A percentile compares a stretch with the other conserved stretches of the same genome.
Conservation (phyloP, 2,113 vertebrate genomes). For the Phaetusa simplex region DNA sequence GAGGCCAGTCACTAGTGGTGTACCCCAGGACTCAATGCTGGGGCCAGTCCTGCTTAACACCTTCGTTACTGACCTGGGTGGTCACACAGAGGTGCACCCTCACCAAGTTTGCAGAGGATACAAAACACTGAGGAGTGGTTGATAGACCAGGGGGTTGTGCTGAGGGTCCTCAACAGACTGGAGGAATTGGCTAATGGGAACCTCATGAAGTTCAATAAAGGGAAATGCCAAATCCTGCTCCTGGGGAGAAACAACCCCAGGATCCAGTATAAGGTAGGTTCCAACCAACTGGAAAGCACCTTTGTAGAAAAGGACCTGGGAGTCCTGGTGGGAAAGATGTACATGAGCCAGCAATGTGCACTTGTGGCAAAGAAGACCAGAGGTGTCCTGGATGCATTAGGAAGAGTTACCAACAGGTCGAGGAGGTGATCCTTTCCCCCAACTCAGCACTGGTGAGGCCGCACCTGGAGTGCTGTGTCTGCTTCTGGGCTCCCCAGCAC, state of each 20-base stretch:
- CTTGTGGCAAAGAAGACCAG: too few species aligned
- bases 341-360: background rate
- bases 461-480: background rate
- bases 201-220: background rate
- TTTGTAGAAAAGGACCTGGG: accelerated
- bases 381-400: background rate
- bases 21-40: background rate
- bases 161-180: background rate
- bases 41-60: background rate
- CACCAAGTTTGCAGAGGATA: background rate
- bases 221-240: background rate
- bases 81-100: background rate
- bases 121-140: background rate
- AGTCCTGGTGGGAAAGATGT: background rate
- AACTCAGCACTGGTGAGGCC: background rate
- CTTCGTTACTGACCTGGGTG: background rate
- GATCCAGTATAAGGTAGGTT: background rate
- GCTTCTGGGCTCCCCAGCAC: background rate
- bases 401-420: background rate
- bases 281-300: background rate
- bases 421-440: background rate
- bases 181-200: background rate
- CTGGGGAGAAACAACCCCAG: background rate
- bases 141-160: background rate
- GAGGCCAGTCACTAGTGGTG: background rate